Percentiles rank a stretch among this genome's conserved stretches.
phyloP scores from a whole-genome alignment of 2,888 invertebrate species.

The Crematogaster levior region DNA sequence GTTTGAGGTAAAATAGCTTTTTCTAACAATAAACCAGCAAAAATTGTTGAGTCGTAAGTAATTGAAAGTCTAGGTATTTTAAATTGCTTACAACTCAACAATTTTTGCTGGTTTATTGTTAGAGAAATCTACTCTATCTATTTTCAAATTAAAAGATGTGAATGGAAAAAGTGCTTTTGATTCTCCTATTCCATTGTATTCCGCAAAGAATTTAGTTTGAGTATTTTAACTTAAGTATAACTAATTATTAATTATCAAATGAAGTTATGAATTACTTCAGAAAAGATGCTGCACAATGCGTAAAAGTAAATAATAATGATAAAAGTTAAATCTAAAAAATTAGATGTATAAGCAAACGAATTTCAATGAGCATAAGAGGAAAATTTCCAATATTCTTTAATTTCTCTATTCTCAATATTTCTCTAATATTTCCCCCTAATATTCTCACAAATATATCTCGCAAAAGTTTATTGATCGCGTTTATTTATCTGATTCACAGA shows the following conservation, averaged over 20 bases:
- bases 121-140: too few relatives aligned
- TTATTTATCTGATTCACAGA: not conserved
- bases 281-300: not conserved
- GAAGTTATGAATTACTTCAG: not conserved
- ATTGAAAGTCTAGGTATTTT: not conserved
- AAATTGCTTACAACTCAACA: too few relatives aligned
- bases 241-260: not conserved
- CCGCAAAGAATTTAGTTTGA: not conserved
- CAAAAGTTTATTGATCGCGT: not conserved
- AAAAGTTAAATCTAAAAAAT: not conserved
- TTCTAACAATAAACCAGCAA: not conserved
- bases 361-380: not conserved
- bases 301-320: not conserved
- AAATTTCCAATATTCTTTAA: conserved; percentile 1
- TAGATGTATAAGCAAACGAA: not conserved
- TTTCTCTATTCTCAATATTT: not conserved
- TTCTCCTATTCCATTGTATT: not conserved
- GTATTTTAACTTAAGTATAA: not conserved
- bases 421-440: not conserved
- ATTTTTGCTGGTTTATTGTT: too few relatives aligned
- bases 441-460: not conserved
- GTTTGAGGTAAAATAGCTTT: not conserved
- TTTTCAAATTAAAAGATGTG: not conserved
- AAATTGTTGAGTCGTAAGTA: not conserved
- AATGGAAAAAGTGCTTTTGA: not conserved